phyloP scores from a whole-genome alignment of 1,140 invertebrate species.

The Drosophila varians region DNA sequence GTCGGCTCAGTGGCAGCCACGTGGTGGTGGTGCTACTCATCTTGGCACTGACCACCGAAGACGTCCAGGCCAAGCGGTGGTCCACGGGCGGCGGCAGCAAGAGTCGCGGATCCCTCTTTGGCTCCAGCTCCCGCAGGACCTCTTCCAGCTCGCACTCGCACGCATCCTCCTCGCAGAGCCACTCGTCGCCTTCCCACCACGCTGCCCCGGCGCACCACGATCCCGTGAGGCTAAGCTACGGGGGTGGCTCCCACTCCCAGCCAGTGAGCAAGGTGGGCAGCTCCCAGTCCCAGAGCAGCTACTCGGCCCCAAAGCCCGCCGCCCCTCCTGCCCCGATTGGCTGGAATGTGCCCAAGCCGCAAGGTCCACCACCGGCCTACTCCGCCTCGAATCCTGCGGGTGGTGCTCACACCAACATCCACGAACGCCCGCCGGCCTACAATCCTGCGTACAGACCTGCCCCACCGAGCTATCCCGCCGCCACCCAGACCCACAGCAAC shows the following conservation, averaged over 20 bases:
- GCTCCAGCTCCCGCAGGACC: conserved; percentile 31
- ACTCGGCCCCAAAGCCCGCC: conserved; percentile 10
- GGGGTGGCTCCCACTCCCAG: conserved; percentile 24
- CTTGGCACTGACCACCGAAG: conserved; percentile 39
- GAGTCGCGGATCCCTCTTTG: conserved; percentile 39
- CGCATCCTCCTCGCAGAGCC: conserved; percentile 10
- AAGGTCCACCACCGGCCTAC: conserved; percentile 74
- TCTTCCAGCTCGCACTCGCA: conserved; percentile 9
- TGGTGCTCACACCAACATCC: conserved; percentile 69
- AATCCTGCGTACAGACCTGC: conserved; percentile 63
- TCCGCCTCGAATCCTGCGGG: conserved; percentile 60
- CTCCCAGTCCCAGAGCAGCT: conserved; percentile 26
- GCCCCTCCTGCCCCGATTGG: conserved; percentile 53
- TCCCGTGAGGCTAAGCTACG: conserved; percentile 59
- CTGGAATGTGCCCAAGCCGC: conserved; percentile 74
- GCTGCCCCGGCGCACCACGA: conserved; percentile 38
- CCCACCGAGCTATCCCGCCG: conserved; percentile 54
- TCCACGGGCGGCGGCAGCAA: conserved; percentile 51
- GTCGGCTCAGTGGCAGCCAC: conserved; percentile 36
- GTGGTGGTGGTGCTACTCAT: conserved; percentile 39
- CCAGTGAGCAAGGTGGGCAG: conserved; percentile 14
- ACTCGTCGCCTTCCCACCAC: conserved; percentile 13
- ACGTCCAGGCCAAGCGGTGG: conserved; percentile 60
- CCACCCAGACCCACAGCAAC: conserved; percentile 48
- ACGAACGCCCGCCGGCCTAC: conserved; percentile 74